Conservation (phyloP, 2,797 vertebrate genomes). For the Ispidina lecontei region DNA sequence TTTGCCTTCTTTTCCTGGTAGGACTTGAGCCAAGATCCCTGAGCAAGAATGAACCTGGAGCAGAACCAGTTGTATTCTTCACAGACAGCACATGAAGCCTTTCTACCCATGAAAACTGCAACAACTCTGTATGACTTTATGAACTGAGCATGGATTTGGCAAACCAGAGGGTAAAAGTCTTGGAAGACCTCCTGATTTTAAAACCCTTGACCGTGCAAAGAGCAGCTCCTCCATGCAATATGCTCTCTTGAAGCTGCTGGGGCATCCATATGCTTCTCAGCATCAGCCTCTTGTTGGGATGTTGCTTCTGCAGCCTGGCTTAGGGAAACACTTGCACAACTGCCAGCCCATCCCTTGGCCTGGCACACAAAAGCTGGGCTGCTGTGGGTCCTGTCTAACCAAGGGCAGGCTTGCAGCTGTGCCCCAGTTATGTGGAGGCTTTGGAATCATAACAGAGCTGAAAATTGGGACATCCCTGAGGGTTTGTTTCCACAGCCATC, state of each 20-base stretch:
- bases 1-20: background rate
- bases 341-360: background rate
- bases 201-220: background rate
- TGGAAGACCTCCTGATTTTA: background rate
- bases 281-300: background rate
- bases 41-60: background rate
- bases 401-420: background rate
- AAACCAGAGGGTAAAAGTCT: background rate
- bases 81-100: background rate
- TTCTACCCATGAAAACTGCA: background rate
- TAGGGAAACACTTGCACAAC: background rate
- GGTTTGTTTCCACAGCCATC: background rate
- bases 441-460: background rate
- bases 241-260: background rate
- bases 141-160: background rate
- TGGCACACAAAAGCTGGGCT: background rate
- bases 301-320: background rate
- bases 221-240: background rate
- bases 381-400: background rate
- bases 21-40: background rate
- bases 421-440: background rate
- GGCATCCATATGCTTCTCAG: background rate
- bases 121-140: background rate
- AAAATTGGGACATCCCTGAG: background rate
- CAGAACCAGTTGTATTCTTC: background rate